Evolutionary conservation across 2,797 vertebrate species (phyloP), one percentile per base, ranked within the genome.

Genomic region (Sebastes dallii): DNA sequence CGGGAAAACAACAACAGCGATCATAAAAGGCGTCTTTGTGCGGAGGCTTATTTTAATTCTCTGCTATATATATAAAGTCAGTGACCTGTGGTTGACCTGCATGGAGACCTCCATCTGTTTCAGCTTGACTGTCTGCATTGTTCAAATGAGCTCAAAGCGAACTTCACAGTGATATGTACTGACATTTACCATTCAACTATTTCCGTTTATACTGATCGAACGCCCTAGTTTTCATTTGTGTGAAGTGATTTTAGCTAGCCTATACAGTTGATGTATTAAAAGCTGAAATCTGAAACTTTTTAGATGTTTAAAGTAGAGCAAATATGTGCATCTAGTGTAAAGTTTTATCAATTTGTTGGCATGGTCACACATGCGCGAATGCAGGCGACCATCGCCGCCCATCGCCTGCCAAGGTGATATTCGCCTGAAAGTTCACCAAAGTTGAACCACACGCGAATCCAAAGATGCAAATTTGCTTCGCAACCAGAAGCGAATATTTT

Each of bases 61-160:
- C 39, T n/a, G 58, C 20, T 65, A 27, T n/a, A 54, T n/a, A 52
- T 82, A 54, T 82, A 69, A 72, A 76, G 77, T 66, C 69, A 82
- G 36, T 66, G 76, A 72, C 65, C 76, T 75, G 30, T 27, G 13
- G 78, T 76, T 75, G 59, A 75, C 70, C 73, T 10, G 74, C 72
- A 89, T 10, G 72, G 70, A 89, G 66, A 81, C 64, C 67, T 78
- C 75, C 66, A 78, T 75, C 65, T 77, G 55, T 52, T 29, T 69
- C 66, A 81, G 77, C 29, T 55, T 77, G 54, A 84, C 60, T 60
- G 75, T 78, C 25, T 58, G 55, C 64, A 60, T 77, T 78, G 70
- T 82, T 81, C 13, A 67, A 55, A 84, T 77, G 34, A 80, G 72
- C 70, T 77, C 56, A 75, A 76, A 64, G 62, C 36, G 66, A 80